phyloP scores from a whole-genome alignment of 2,113 vertebrate genomes.

The Pelmatolapia mariae region DNA sequence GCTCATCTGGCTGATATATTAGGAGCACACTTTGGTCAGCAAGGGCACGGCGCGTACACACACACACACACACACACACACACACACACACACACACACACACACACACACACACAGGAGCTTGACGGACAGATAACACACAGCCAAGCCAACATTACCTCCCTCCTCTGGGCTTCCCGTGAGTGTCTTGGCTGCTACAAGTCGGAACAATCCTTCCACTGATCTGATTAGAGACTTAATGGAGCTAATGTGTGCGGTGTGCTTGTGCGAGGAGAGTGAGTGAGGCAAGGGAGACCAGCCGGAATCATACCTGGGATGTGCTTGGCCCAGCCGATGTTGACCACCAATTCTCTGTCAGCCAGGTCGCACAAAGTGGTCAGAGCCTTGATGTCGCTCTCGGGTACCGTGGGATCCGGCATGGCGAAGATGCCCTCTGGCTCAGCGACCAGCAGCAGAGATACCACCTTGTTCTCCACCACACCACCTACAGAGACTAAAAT shows the following conservation, averaged over 20 bases:
- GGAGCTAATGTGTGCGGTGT: conserved; percentile 18
- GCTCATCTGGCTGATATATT: conserved; percentile 33
- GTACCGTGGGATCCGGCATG: conserved; percentile 95
- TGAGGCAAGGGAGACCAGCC: background rate
- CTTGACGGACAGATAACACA: conserved; percentile 22
- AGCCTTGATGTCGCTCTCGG: conserved; percentile 97
- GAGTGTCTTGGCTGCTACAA: conserved; percentile 29
- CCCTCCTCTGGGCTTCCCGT: conserved; percentile 4
- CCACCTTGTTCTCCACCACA: conserved; percentile 90
- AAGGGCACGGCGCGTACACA: background rate
- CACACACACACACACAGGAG: background rate
- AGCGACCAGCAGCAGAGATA: conserved; percentile 92
- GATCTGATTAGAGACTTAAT: conserved; percentile 55
- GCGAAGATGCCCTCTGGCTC: conserved; percentile 98
- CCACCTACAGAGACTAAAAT: conserved; percentile 43
- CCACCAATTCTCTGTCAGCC: conserved; percentile 93
- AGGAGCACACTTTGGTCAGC: conserved; percentile 3
- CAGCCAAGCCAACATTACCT: background rate
- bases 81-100: background rate
- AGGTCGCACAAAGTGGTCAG: conserved; percentile 97
- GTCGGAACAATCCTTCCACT: conserved; percentile 44
- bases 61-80: background rate
- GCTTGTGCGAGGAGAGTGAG: background rate
- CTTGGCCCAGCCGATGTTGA: conserved; percentile 99
- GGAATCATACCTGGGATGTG: conserved; percentile 88